Percentiles rank a stretch among this genome's conserved stretches.
phyloP scores from a whole-genome alignment of 2,888 invertebrate genomes.

The Drosophila paracracens region DNA sequence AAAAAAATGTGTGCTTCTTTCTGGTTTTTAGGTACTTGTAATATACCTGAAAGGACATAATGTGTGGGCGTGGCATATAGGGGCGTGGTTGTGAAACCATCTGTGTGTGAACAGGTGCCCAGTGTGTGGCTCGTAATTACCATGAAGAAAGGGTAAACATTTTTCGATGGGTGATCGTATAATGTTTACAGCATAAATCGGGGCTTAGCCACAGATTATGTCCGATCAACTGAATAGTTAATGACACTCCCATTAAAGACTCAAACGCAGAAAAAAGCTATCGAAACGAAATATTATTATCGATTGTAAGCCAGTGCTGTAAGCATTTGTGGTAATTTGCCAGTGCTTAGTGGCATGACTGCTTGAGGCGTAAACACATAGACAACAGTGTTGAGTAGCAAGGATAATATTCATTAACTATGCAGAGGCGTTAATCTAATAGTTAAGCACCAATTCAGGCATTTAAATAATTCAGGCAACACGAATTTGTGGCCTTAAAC shows the following conservation, averaged over 20 bases:
- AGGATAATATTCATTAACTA: constrained; percentile 22
- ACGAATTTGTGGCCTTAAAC: constrained; percentile 13
- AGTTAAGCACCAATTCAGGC: constrained; percentile 42
- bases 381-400: constrained; percentile 7
- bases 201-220: constrained; percentile 43
- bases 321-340: constrained; percentile 1
- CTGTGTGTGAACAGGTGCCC: constrained; percentile 21
- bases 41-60: neutral
- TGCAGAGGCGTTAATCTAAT: constrained; percentile 30
- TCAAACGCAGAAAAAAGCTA: neutral
- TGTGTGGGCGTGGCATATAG: neutral
- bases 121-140: constrained; percentile 39
- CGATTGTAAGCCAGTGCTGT: neutral
- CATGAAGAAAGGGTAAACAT: constrained; percentile 17
- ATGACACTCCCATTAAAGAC: constrained; percentile 23
- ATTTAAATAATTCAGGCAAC: constrained; percentile 42
- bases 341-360: constrained; percentile 7
- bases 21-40: neutral
- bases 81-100: constrained; percentile 15
- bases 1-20: neutral
- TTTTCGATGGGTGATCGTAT: neutral
- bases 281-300: constrained; percentile 15
- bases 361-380: neutral
- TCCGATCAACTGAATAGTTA: constrained; percentile 50
- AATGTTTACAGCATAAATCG: constrained; percentile 40